Conservation (phyloP, 1,140 invertebrate species). For the Triops longicaudatus region DNA sequence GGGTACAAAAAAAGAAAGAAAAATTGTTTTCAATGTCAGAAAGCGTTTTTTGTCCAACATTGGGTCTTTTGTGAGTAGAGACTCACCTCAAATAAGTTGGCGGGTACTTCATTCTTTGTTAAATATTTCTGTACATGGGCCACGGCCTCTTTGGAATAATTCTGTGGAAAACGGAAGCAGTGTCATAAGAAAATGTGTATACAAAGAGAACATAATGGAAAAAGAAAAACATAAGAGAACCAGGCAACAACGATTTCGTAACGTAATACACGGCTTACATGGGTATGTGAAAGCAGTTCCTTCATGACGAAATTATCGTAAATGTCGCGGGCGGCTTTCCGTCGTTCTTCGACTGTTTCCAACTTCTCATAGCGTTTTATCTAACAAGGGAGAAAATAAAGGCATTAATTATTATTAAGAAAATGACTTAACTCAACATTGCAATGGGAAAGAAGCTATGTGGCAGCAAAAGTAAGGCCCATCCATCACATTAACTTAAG, state of each 20-base stretch:
- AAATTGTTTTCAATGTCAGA: not conserved
- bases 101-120: constrained; percentile 92
- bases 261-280: constrained; percentile 60
- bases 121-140: constrained; percentile 95
- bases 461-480: too few relatives aligned
- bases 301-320: constrained; percentile 99
- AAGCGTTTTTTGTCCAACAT: not conserved
- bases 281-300: constrained; percentile 94
- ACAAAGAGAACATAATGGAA: constrained; percentile 19
- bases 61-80: not conserved
- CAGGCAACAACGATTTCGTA: not conserved
- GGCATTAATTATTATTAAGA: not conserved
- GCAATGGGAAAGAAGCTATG: too few relatives aligned
- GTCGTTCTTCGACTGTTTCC: constrained; percentile 90
- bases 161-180: constrained; percentile 56
- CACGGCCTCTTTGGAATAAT: constrained; percentile 93
- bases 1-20: not conserved
- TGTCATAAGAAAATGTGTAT: constrained; percentile 21
- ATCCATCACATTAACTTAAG: too few relatives aligned
- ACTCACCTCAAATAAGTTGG: constrained; percentile 92
- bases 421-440: not conserved
- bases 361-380: constrained; percentile 98
- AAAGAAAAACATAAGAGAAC: not conserved
- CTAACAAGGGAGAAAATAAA: constrained; percentile 48
- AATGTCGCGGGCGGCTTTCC: constrained; percentile 88